Evolutionary conservation across 1,140 invertebrate species (phyloP), one percentile per base, ranked within the genome.

Genomic region (Drosophila lacteicornis): DNA sequence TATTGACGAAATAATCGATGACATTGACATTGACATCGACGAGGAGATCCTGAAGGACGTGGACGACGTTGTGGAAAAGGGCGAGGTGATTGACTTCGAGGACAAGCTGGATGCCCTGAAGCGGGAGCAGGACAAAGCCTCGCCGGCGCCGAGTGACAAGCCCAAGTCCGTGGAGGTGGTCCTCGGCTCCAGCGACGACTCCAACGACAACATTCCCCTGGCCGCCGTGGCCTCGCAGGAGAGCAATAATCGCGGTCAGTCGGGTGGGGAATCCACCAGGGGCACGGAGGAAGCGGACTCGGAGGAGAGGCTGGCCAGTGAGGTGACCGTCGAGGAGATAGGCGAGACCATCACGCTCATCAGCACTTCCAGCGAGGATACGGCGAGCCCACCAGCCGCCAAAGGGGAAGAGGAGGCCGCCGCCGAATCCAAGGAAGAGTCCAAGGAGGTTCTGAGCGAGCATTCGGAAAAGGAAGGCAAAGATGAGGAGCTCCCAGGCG

Each of bases 21-120:
- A 92, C 55, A 80, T 92, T 9, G 92, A 79, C 65, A 92, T 92
- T 2, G 88, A 91, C 43, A 88, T 92, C 30, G 82, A 90, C 47
- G 92, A 92, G 40, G 92, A 92, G 30, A 88, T 91, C 3, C 75
- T 83, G 0, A 90, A 91, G 27, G 76, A 82, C 33, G 84, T 92
- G 0, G 88, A 81, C 17, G 75, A 81, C 11, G 85, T 75, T 3
- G 79, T 66, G 6, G 42, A 42, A 13, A 86, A 92, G 40, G 7
- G 36, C 8, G 81, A 81, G 0, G 78, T 59, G 2, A 74, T 75
- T 27, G 77, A 82, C 60, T 83, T 91, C 15, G 90, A 91, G 55
- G 82, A 76, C 22, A 84, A 90, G 9, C 38, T 86, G 17, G 80
- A 87, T 38, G 58, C 77, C 3, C 38, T 86, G 12, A 82, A 92